Evolutionary conservation across 2,797 vertebrate species (phyloP).

Genomic region (Siniperca scherzeri): DNA sequence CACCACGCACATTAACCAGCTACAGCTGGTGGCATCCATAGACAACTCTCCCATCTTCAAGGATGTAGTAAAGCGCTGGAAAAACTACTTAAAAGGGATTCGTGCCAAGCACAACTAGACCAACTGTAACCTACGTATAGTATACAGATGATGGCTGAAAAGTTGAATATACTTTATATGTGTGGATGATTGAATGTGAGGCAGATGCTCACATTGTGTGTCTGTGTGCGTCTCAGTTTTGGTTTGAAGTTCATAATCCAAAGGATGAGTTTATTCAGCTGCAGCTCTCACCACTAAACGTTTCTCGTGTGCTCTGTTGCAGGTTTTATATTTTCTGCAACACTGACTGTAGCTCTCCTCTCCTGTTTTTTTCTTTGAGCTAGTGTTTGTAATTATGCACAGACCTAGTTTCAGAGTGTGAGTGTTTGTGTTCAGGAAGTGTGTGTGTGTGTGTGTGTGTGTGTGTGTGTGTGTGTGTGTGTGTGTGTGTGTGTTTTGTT

Average conservation of each 20-base stretch:
- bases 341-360: constrained; percentile 73
- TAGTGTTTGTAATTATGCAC: constrained; percentile 82
- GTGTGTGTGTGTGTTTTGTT: constrained; percentile 16
- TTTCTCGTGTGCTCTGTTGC: constrained; percentile 63
- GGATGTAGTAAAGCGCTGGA: constrained; percentile 96
- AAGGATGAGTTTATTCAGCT: constrained; percentile 64
- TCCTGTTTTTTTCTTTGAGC: constrained; percentile 60
- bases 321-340: constrained; percentile 72
- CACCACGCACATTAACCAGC: constrained; percentile 99
- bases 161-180: constrained; percentile 15
- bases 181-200: constrained; percentile 32
- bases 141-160: constrained; percentile 10
- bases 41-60: constrained; percentile 93
- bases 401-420: constrained; percentile 76
- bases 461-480: constrained; percentile 17
- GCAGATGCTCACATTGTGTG: constrained; percentile 21
- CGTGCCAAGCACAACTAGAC: constrained; percentile 98
- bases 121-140: constrained; percentile 20
- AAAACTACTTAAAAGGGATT: constrained; percentile 95
- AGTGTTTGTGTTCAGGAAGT: constrained; percentile 43
- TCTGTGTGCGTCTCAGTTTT: constrained; percentile 13
- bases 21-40: constrained; percentile 94
- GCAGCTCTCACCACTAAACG: constrained; percentile 62
- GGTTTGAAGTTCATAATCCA: constrained; percentile 43
- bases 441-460: constrained; percentile 14